Base-by-base conservation (phyloP, 2,797 vertebrate species). In the Tenualosa thibaudeaui region DNA sequence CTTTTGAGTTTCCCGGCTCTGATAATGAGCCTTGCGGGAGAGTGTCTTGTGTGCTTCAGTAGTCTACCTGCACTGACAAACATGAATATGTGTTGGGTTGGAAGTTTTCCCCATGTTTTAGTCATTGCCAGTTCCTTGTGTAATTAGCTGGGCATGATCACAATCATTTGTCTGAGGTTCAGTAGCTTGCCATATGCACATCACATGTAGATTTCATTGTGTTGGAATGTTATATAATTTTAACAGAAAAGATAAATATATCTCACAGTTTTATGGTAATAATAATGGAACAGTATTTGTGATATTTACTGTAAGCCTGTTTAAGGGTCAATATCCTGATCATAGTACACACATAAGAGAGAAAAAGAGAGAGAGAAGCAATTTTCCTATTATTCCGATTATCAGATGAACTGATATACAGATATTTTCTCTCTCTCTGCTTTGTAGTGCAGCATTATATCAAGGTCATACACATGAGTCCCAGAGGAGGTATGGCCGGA, bases 381-480 rank as follows among this genome's bases (percentile, higher is more conserved):
- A 4, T 8, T 49, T 1, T 49, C 46, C 4, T 8, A 49, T 49
- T 49, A 49, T 49, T 49, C 4, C 7, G 46, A 49, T 49, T 49
- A 5, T 5, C 46, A 49, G 1, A 49, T 49, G 4, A 49, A 49
- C 46, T 49, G 46, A 49, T 49, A 8, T 49, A 49, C 46, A 49
- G 4, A 5, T 49, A 40, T 22, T 17, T 22, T 78, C 0, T 46
- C 40, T 46, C 17, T 78, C 71, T 78, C 22, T 62, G 58, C 58
- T 7, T 49, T 53, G n/a, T 81, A 96, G 95, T 89, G 93, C 96
- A 51, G 9, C 91, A 40, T 46, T 92, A 81, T 86, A 91, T 78
- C 19, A 90, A 12, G 19, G 68, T 0, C 82, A 87, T 0, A 85
- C 26, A 2, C 91, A 89, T 60, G 92, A 92, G 82, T 92, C 88